phyloP scores from a whole-genome alignment of 2,113 vertebrate genomes.

The Bucco capensis region DNA sequence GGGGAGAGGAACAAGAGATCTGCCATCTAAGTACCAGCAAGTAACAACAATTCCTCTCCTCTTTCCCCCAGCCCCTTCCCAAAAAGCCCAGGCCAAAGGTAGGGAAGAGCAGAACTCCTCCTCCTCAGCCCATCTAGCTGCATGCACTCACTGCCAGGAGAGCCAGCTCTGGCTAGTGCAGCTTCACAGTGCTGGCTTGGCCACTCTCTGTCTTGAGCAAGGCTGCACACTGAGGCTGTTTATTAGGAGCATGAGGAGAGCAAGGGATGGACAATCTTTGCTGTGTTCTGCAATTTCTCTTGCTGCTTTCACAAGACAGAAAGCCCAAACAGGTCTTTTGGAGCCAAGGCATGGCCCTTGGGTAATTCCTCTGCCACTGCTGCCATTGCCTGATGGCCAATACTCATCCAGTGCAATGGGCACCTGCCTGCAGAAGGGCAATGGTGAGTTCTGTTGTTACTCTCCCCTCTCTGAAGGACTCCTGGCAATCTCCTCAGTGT shows the following conservation, averaged over 20 bases:
- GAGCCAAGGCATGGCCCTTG: background rate
- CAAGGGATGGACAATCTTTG: too few species aligned
- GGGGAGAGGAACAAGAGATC: background rate
- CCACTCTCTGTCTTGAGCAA: background rate
- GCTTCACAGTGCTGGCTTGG: background rate
- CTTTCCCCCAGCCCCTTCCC: background rate
- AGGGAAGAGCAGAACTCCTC: background rate
- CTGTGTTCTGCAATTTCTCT: background rate
- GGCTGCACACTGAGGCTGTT: background rate
- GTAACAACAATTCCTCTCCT: background rate
- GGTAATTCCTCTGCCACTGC: background rate
- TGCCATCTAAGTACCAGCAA: background rate
- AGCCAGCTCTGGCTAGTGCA: background rate
- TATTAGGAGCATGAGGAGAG: background rate
- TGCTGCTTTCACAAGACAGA: background rate
- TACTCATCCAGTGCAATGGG: accelerated
- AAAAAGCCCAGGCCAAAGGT: background rate
- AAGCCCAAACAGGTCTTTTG: background rate
- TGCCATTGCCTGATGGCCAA: background rate
- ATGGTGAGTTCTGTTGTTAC: background rate
- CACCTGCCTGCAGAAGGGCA: background rate
- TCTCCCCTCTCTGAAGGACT: background rate
- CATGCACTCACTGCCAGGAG: background rate
- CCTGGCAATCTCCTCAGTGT: background rate
- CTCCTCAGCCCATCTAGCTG: background rate